Conservation (phyloP, 2,113 vertebrate species). For the Thunnus thynnus region DNA sequence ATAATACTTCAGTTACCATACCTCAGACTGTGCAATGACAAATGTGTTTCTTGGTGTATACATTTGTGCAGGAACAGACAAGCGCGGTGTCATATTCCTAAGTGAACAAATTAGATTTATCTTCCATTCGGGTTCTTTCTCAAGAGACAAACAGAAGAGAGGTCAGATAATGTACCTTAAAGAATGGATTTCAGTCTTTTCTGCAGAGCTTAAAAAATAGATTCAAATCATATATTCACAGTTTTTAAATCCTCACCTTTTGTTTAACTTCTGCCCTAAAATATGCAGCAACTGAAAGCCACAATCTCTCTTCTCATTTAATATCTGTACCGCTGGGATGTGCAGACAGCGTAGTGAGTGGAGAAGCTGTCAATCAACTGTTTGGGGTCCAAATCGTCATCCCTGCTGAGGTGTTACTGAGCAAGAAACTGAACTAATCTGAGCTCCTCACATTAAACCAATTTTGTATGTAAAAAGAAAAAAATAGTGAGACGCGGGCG, state of each 20-base stretch:
- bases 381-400: background rate
- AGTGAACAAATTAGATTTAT: slow-evolving; percentile 7
- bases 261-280: background rate
- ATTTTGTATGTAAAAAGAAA: too few relatives aligned
- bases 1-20: background rate
- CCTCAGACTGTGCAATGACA: background rate
- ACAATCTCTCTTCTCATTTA: background rate
- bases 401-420: background rate
- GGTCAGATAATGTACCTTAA: background rate
- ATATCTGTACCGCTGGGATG: background rate
- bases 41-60: background rate
- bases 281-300: background rate
- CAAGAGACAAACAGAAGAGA: too few relatives aligned
- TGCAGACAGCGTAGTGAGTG: background rate
- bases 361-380: slow-evolving; percentile 17
- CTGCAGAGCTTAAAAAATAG: background rate
- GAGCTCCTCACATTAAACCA: background rate
- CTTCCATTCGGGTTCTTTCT: background rate
- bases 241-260: slow-evolving; percentile 2
- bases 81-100: background rate
- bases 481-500: too few relatives aligned
- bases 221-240: background rate
- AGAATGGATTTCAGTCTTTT: slow-evolving; percentile 9
- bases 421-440: background rate
- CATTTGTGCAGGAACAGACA: background rate